Conservation (phyloP, 2,113 vertebrate genomes). For the Podilymbus podiceps region DNA sequence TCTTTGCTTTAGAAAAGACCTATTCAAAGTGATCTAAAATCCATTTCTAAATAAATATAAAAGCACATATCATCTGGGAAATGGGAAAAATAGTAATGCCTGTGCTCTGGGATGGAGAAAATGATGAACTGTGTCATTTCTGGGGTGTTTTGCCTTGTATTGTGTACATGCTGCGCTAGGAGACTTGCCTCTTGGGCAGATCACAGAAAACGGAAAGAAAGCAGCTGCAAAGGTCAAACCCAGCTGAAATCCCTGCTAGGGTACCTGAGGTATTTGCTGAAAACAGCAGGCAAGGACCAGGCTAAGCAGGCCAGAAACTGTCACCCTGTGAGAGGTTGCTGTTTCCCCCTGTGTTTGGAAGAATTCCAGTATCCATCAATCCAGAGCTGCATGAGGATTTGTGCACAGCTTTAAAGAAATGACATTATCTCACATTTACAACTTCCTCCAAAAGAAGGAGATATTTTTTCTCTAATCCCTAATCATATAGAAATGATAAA, state of each 20-base stretch:
- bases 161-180: neutral
- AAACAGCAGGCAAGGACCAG: neutral
- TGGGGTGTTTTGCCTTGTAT: neutral
- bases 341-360: neutral
- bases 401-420: neutral
- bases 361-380: neutral
- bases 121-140: neutral
- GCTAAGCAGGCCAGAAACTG: neutral
- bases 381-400: neutral
- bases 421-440: neutral
- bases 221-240: conserved; percentile 20
- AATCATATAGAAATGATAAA: neutral
- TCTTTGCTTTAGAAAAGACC: neutral
- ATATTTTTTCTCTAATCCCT: neutral
- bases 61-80: neutral
- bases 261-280: neutral
- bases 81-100: neutral
- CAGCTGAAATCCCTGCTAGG: neutral
- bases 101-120: neutral
- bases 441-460: neutral
- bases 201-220: neutral
- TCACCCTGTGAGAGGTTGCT: neutral
- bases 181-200: neutral
- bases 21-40: neutral
- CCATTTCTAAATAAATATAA: neutral